Evolutionary conservation across 1,140 invertebrate species (phyloP).

Genomic region (Mylabris phalerata): DNA sequence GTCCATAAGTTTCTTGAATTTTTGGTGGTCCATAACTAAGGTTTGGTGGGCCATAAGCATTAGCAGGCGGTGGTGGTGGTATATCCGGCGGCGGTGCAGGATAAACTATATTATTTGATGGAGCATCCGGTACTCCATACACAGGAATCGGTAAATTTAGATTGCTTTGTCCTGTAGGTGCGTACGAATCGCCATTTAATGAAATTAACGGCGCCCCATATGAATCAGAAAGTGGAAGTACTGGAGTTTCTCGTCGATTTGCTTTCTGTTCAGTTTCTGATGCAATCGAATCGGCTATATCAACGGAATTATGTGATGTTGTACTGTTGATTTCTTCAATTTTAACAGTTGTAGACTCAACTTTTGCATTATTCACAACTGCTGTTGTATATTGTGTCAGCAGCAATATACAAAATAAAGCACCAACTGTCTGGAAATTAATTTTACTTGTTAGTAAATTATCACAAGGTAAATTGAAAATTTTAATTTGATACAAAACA

Average conservation of each 20-base stretch:
- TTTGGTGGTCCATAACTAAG: conserved; percentile 27
- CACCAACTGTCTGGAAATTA: conserved; percentile 36
- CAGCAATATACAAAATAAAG: conserved; percentile 26
- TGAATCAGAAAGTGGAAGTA: conserved; percentile 41
- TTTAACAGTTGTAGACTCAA: conserved; percentile 8
- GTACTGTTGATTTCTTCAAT: not conserved
- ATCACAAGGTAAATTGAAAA: too few species aligned
- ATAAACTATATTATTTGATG: conserved; percentile 43
- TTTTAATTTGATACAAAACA: too few species aligned
- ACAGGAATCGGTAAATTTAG: conserved; percentile 45
- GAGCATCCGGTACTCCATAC: conserved; percentile 48
- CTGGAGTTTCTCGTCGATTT: conserved; percentile 47
- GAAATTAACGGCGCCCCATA: conserved; percentile 46
- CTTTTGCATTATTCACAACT: conserved; percentile 36
- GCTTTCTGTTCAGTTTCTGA: conserved; percentile 36
- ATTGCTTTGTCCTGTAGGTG: conserved; percentile 40
- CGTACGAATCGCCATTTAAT: conserved; percentile 39
- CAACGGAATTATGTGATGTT: conserved; percentile 6
- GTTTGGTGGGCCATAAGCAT: conserved; percentile 34
- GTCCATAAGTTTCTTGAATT: conserved; percentile 13
- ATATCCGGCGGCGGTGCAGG: conserved; percentile 45
- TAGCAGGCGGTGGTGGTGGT: conserved; percentile 33
- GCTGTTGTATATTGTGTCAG: conserved; percentile 31
- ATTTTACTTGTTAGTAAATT: not conserved
- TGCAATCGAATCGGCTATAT: conserved; percentile 25